phyloP scores from a whole-genome alignment of 1,140 invertebrate genomes.

The Anoplophora glabripennis region DNA sequence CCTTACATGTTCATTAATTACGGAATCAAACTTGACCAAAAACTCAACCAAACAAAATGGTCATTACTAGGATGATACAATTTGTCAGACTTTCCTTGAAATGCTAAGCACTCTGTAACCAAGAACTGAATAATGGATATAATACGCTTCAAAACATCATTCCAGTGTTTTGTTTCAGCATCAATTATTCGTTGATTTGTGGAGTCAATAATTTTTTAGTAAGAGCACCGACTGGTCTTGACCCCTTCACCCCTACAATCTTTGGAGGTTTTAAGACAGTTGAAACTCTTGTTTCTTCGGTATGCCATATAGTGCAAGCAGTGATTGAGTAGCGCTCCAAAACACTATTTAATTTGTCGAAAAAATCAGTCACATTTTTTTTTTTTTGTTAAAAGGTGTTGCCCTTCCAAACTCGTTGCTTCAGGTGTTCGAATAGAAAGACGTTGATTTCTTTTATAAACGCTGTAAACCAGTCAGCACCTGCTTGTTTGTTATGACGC shows the following conservation, averaged over 20 bases:
- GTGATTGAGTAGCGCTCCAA: too few species aligned
- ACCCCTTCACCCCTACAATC: conserved; percentile 4
- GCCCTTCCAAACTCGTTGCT: too few species aligned
- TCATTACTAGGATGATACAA: conserved; percentile 17
- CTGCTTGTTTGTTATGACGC: too few species aligned
- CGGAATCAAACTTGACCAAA: conserved; percentile 34
- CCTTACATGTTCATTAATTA: conserved; percentile 30
- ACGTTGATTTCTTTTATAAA: too few species aligned
- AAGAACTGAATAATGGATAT: conserved; percentile 5
- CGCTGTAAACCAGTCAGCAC: too few species aligned
- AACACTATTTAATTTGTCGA: too few species aligned
- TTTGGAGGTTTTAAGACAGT: conserved; percentile 2
- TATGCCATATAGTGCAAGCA: too few species aligned
- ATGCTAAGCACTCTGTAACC: conserved; percentile 6
- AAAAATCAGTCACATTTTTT: too few species aligned
- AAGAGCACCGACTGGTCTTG: conserved; percentile 7
- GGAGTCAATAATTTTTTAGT: conserved; percentile 5
- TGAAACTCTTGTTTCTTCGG: conserved; percentile 4
- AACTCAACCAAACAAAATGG: conserved; percentile 38
- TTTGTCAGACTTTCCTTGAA: conserved; percentile 15
- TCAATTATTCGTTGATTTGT: background rate
- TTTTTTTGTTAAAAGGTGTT: too few species aligned
- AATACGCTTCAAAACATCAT: conserved; percentile 10
- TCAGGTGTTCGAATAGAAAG: too few species aligned
- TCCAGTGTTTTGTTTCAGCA: conserved; percentile 7